A percentile compares a stretch with the other conserved stretches of the same genome.
phyloP scores from a whole-genome alignment of 1,140 invertebrate species.

The Meloidogyne hapla region DNA sequence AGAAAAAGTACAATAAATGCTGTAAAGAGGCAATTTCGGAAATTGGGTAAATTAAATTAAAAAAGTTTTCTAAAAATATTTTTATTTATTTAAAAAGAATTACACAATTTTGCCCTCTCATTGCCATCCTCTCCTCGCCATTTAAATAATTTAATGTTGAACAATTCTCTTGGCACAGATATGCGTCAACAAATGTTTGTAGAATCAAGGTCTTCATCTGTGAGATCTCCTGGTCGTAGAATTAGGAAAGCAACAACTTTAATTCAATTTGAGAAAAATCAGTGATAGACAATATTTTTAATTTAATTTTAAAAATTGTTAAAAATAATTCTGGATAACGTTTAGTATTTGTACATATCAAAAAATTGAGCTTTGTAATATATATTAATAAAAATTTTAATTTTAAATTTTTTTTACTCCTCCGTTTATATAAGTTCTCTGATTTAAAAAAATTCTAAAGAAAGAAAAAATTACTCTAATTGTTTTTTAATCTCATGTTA shows the following conservation, averaged over 20 bases:
- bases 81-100: not conserved
- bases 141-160: not conserved
- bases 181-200: not conserved
- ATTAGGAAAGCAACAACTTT: not conserved
- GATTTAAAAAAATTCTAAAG: too few relatives aligned
- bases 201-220: not conserved
- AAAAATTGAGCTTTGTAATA: too few relatives aligned
- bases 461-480: too few relatives aligned
- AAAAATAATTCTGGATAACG: too few relatives aligned
- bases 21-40: not conserved
- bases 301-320: too few relatives aligned
- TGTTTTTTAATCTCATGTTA: too few relatives aligned
- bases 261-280: not conserved
- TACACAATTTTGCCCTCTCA: not conserved
- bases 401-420: too few relatives aligned
- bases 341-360: too few relatives aligned
- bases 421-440: too few relatives aligned
- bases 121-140: not conserved
- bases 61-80: not conserved
- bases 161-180: not conserved
- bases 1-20: constrained; percentile 1
- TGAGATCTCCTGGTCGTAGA: not conserved
- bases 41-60: not conserved
- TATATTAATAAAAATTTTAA: too few relatives aligned
- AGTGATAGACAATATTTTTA: not conserved